Base-by-base conservation (phyloP, 2,797 vertebrate species). In the Enteromius anoplus region DNA sequence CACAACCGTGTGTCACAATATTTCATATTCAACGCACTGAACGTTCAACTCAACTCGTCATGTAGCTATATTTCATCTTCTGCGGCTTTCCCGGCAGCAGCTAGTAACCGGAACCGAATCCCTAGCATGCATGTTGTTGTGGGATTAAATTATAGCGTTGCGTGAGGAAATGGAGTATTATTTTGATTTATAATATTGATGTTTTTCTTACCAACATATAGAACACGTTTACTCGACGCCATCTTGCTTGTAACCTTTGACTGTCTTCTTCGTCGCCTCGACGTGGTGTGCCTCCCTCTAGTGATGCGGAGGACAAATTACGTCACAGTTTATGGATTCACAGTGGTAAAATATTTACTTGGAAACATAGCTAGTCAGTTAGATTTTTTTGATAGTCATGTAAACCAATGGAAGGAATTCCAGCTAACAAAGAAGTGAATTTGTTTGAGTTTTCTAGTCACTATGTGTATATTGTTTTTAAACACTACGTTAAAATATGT, bases 221-320 rank as follows among this genome's bases (percentile, higher is more conserved):
- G 86, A 8, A 98, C 97, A 68, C 97, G 91, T 90, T 98, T 98
- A 66, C 88, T 95, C 2, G 96, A 86, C 15, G 97, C 97, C 97
- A 98, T 98, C 3, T 96, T 96, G 75, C 86, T 70, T n/a, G 51
- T 89, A 49, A 90, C 87, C 91, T 75, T 87, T 93, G 87, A 91
- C 86, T 51, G 11, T 0, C 70, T 29, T 88, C 71, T 4, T 90
- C 23, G 88, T 21, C 4, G 5, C 7, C 17, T 32, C 34, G 11
- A 23, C 3, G 17, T 45, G 29, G 5, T 34, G 15, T 83, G n/a
- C 72, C 32, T 53, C 83, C 86, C 47, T 73, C 86, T 82, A 21
- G 23, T 64, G 85, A 12, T 3, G 2, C 32, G 83, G 83, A 86
- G 79, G 3, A 37, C 58, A 49, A 14, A 75, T 15, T 70, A 37